Evolutionary conservation across 2,113 vertebrate species (phyloP).

Genomic region (Oryzias curvinotus): DNA sequence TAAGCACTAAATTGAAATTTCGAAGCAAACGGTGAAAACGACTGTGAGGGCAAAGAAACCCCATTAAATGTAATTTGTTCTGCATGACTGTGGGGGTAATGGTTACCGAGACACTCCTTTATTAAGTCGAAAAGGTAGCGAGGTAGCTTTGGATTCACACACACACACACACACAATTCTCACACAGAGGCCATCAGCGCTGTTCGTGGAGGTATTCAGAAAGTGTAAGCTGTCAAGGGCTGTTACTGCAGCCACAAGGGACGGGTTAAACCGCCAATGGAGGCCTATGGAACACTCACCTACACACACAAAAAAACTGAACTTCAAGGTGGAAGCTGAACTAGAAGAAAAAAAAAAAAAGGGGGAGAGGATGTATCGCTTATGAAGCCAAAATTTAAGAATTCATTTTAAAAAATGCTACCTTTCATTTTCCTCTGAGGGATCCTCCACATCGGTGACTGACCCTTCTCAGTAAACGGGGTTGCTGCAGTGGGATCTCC

Average conservation of each 20-base stretch:
- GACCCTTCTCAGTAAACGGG: no score
- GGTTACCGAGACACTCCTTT: slow-evolving; percentile 85
- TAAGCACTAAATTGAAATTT: slow-evolving; percentile 95
- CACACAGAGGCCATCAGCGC: slow-evolving; percentile 8
- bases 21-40: slow-evolving; percentile 89
- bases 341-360: background rate
- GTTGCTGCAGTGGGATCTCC: no score
- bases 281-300: slow-evolving; percentile 39
- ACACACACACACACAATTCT: slow-evolving; percentile 16
- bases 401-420: no score
- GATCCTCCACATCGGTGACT: no score
- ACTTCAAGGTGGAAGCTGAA: background rate
- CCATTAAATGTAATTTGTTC: slow-evolving; percentile 99
- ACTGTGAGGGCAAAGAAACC: slow-evolving; percentile 87
- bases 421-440: no score
- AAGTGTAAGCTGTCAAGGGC: slow-evolving; percentile 56
- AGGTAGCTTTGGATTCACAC: slow-evolving; percentile 47
- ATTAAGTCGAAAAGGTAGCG: slow-evolving; percentile 88
- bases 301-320: background rate
- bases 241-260: slow-evolving; percentile 77
- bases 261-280: slow-evolving; percentile 79
- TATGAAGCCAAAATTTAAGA: no score
- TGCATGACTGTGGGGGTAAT: slow-evolving; percentile 93
- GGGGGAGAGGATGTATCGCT: no score
- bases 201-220: slow-evolving; percentile 52